Base-by-base conservation (phyloP, 2,113 vertebrate species). In the Tupaia chinensis region DNA sequence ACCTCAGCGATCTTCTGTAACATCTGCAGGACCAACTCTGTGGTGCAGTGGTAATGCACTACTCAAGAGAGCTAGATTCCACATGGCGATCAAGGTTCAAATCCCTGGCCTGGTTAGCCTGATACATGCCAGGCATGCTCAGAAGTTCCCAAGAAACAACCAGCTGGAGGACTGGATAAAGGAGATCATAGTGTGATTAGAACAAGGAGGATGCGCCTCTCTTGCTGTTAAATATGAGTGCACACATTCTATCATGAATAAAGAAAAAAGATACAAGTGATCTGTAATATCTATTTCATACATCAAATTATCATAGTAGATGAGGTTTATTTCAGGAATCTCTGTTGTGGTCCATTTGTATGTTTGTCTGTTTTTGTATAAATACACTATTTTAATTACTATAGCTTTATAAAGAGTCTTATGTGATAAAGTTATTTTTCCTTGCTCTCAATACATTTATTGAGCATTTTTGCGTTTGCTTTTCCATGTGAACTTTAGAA, bases 401-500 rank as follows among this genome's bases (percentile, higher is more conserved):
- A 16, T 83, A 72, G 29, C 3, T 94, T 94, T 72, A 68, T 78
- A 65, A n/a, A 70, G 73, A 66, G 20, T 77, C n/a, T 80, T 61
- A 77, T 58, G 68, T 79, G 34, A 74, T 89, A 83, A 87, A 89
- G 53, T 92, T 66, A 77, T 68, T 19, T 7, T 16, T 79, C 17
- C 4, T 81, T 74, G 19, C 95, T 93, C 23, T 88, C 89, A 16
- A 81, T 70, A 82, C 86, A 92, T 60, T 22, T 85, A 4, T 77
- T 61, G 19, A 23, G 12, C 29, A 82, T 74, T 93, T 87, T 81
- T 87, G 44, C 53, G 27, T 93, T 89, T 94, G 15, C 6, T 91
- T 89, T 95, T 83, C 16, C 13, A 22, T 74, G 16, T 79, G 72
- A 54, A 60, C 89, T 95, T 86, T 90, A 87, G 44, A 79, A 70